Conservation (phyloP, 2,113 vertebrate genomes). For the Sminthopsis crassicaudata region DNA sequence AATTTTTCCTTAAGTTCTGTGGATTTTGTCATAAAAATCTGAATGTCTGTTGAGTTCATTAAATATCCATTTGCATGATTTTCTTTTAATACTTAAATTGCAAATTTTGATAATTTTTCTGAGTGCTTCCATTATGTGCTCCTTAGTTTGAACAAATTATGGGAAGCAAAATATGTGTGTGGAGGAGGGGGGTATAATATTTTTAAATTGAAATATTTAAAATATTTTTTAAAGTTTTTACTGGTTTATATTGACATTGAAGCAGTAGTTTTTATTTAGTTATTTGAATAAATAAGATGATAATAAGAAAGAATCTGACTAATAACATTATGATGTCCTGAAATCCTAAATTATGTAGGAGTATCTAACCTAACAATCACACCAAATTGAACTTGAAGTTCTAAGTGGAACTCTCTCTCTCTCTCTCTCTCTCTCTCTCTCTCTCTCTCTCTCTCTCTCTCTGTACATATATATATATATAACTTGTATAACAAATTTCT, state of each 20-base stretch:
- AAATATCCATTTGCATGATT: neutral
- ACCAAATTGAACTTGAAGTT: neutral
- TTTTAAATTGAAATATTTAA: neutral
- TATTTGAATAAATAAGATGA: slow-evolving; percentile 56
- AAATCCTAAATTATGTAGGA: slow-evolving; percentile 77
- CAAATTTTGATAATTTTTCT: slow-evolving; percentile 43
- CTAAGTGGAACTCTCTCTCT: neutral
- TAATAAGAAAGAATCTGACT: slow-evolving; percentile 80
- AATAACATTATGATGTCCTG: slow-evolving; percentile 71
- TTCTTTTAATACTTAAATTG: slow-evolving; percentile 16
- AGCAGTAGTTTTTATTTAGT: neutral
- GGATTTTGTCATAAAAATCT: too few species aligned
- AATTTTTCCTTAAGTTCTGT: too few species aligned
- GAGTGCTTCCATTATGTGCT: slow-evolving; percentile 33
- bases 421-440: too few species aligned
- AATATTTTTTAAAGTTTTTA: neutral
- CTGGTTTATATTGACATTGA: neutral
- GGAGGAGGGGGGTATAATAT: too few species aligned
- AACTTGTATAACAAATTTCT: neutral
- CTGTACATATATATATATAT: too few species aligned
- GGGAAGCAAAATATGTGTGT: slow-evolving; percentile 49
- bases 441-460: too few species aligned
- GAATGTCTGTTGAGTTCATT: too few species aligned
- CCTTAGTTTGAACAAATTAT: slow-evolving; percentile 36
- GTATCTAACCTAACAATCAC: slow-evolving; percentile 40